A percentile compares a stretch with the other conserved stretches of the same genome.
Evolutionary conservation across 2,113 vertebrate species (phyloP).

Genomic region (Brienomyrus longianalis): DNA sequence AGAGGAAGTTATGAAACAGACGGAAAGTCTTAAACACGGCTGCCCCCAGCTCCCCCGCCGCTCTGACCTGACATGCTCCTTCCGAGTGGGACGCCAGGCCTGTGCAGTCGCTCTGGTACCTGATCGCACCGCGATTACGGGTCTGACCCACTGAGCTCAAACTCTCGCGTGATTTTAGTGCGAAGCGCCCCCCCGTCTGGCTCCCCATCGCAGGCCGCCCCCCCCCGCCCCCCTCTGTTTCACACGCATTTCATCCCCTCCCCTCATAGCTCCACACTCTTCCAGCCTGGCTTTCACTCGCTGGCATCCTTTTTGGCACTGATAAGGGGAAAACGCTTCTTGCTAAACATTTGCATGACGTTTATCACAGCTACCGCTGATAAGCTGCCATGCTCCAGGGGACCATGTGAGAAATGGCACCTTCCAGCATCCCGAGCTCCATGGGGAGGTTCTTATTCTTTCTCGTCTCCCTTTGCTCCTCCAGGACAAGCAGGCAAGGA

Average conservation of each 20-base stretch:
- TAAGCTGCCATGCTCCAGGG: not conserved
- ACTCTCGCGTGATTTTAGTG: not conserved
- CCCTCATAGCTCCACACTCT: not conserved
- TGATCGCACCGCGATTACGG: not conserved
- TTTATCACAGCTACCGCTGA: not conserved
- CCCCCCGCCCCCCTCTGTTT: not conserved
- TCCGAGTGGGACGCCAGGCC: not conserved
- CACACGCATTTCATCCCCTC: not conserved
- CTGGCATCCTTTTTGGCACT: not conserved
- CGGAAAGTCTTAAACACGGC: conserved; percentile 25
- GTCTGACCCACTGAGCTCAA: not conserved
- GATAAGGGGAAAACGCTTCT: not conserved
- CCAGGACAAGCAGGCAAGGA: conserved; percentile 86
- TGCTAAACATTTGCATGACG: not conserved
- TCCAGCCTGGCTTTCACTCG: not conserved
- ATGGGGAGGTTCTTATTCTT: not conserved
- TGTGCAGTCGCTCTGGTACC: not conserved
- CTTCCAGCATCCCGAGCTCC: too few species aligned
- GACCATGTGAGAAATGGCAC: not conserved
- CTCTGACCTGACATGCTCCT: conserved; percentile 1
- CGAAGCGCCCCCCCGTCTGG: not conserved
- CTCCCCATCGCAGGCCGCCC: not conserved
- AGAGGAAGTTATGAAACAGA: conserved; percentile 19
- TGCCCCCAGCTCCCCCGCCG: not conserved
- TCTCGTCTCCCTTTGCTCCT: conserved; percentile 16